Evolutionary conservation across 2,888 invertebrate genomes (phyloP), one percentile per base, ranked within the genome.

Genomic region (Adelphocoris suturalis): DNA sequence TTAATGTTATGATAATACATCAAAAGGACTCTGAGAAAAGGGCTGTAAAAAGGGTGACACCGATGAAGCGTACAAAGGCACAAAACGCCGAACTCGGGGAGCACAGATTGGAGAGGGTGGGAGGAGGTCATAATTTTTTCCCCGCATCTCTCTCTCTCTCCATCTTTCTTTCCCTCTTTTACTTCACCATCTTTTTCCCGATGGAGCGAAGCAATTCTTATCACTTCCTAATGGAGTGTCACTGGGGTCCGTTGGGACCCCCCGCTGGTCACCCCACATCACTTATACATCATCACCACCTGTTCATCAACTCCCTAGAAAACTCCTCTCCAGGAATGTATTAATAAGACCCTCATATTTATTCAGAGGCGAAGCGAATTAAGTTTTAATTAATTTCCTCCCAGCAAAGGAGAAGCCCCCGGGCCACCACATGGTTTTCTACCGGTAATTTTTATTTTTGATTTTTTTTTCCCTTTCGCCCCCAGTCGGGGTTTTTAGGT

Each of bases 161-260:
- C 37, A 37, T 82, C 82, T n/a, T 48, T 19, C 78, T 82, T 48
- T 82, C 27, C 37, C 27, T 37, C 47, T 28, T 19, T 19, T 27
- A 5, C 52, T 4, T 52, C 4, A 27, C 84, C 14, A 19, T 4
- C 27, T 48, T 84, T 48, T 55, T 23, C 27, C 37, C 82, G 52
- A 27, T 85, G 61, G 55, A 61, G 86, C 37, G 75, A 82, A 84
- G 86, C 82, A 86, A 86, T 81, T 81, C 89, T 81, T 89, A 48
- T 37, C 76, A 75, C 86, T 48, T 89, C 78, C 90, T 90, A 90
- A 90, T 90, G 90, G 89, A 80, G 90, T 90, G 90, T 90, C 90
- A 89, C 90, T 89, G 90, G 68, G 86, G 86, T 52, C 82, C 68
- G 23, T 68, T 14, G 55, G 48, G 61, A 75, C 86, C 87, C 87